Evolutionary conservation across 1,140 invertebrate species (phyloP).

Genomic region (Caenorhabditis briggsae): DNA sequence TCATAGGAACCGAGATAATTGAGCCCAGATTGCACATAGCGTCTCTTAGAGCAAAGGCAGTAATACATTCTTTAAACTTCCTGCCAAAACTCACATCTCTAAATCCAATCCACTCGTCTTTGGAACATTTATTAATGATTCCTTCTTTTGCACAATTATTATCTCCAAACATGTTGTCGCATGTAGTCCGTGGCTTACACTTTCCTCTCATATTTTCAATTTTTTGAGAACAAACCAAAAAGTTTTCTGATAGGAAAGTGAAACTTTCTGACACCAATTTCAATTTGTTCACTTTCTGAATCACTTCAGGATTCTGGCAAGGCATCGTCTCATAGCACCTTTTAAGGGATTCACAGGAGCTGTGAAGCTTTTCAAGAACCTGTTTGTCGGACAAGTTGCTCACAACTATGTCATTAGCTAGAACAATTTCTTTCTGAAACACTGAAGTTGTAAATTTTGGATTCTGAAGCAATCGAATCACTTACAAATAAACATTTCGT

Average conservation of each 20-base stretch:
- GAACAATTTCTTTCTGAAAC: not conserved
- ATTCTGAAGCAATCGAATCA: not conserved
- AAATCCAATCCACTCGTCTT: conserved; percentile 8
- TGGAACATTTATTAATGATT: not conserved
- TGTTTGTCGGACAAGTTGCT: not conserved
- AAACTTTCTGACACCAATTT: not conserved
- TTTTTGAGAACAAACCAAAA: not conserved
- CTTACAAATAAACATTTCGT: not conserved
- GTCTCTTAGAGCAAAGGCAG: not conserved
- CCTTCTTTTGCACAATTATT: not conserved
- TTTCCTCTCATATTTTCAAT: not conserved
- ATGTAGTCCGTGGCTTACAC: not conserved
- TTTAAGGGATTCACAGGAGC: not conserved
- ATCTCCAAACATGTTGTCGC: not conserved
- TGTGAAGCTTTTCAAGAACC: not conserved
- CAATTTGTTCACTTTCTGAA: not conserved
- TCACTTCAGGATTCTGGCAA: not conserved
- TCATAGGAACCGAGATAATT: not conserved
- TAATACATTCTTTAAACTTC: not conserved
- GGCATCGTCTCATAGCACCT: not conserved
- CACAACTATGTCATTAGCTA: not conserved
- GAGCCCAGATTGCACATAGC: no score
- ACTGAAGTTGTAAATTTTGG: not conserved
- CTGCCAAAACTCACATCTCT: not conserved
- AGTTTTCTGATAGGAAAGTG: not conserved